phyloP scores from a whole-genome alignment of 2,888 invertebrate genomes.

The Eucriotettix oculatus region DNA sequence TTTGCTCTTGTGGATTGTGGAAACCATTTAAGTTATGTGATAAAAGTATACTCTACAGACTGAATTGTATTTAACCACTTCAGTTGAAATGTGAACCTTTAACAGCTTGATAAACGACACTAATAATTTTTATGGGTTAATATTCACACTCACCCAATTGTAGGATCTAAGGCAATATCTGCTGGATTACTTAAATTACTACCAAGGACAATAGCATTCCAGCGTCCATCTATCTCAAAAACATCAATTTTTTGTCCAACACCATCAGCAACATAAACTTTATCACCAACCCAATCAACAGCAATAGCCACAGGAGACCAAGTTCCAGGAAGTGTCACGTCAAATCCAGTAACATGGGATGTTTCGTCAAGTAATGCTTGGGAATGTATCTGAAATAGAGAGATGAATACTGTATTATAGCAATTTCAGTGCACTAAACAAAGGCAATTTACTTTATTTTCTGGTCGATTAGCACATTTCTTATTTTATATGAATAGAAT shows the following conservation, averaged over 20 bases:
- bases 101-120: too few relatives aligned
- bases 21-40: not conserved
- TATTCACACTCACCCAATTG: conserved; percentile 41
- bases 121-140: too few relatives aligned
- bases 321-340: conserved; percentile 62
- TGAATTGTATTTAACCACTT: not conserved
- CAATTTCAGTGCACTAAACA: not conserved
- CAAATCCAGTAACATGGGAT: conserved; percentile 22
- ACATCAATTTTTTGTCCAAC: conserved; percentile 89
- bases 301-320: conserved; percentile 85
- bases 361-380: conserved; percentile 31
- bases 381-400: conserved; percentile 36
- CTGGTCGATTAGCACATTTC: too few relatives aligned
- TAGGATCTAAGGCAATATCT: conserved; percentile 86
- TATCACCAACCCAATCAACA: conserved; percentile 93
- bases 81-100: not conserved
- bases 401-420: not conserved
- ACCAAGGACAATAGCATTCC: conserved; percentile 81
- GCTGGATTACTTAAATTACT: conserved; percentile 81
- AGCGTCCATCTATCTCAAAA: conserved; percentile 70
- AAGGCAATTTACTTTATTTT: too few relatives aligned
- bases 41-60: not conserved
- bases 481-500: too few relatives aligned
- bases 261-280: conserved; percentile 86
- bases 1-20: not conserved